These are phyloP conservation scores for Mnemiopsis leidyi DNA, from an alignment of 37 sponge, comb jelly and placozoan genomes.

Conservation along the genomic window DNA sequence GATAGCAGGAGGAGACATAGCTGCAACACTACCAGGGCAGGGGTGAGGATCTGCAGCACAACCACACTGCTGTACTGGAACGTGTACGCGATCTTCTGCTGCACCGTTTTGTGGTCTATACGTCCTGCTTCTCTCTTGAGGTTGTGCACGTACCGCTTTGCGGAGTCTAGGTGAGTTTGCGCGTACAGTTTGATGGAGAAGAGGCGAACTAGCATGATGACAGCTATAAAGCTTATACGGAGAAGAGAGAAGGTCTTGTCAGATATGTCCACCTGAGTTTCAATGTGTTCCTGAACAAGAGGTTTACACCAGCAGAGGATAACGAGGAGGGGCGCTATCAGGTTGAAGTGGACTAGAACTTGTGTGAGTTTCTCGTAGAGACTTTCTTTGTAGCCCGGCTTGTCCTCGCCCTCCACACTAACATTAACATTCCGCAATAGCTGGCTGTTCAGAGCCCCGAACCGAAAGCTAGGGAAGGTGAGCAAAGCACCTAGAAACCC, in stretches of 20 bases:
- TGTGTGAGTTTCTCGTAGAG: neutral
- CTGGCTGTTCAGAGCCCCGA: conserved; percentile 36
- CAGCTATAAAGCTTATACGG: neutral
- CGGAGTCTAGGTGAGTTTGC: conserved; percentile 38
- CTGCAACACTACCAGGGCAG: conserved; percentile 13
- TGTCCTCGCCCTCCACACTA: neutral
- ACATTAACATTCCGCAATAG: neutral
- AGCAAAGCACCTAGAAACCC: neutral
- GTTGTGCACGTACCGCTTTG: neutral
- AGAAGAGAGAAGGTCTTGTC: neutral
- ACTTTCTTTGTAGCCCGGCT: neutral
- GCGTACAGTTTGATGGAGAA: neutral
- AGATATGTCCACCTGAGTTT: neutral
- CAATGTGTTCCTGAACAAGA: conserved; percentile 49
- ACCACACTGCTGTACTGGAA: conserved; percentile 64
- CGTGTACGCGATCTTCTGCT: conserved; percentile 53
- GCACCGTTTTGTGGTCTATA: conserved; percentile 16
- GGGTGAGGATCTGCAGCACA: conserved; percentile 46
- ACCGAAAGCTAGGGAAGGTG: conserved; percentile 40
- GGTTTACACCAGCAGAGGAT: conserved; percentile 29
- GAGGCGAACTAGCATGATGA: neutral
- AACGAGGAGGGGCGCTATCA: conserved; percentile 31
- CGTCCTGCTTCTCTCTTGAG: conserved; percentile 43
- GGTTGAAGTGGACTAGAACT: conserved; percentile 37
- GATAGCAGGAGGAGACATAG: conserved; percentile 31